A percentile compares a stretch with the other conserved stretches of the same genome.
phyloP scores from a whole-genome alignment of 1,140 invertebrate genomes.

The Pomacea maculata region DNA sequence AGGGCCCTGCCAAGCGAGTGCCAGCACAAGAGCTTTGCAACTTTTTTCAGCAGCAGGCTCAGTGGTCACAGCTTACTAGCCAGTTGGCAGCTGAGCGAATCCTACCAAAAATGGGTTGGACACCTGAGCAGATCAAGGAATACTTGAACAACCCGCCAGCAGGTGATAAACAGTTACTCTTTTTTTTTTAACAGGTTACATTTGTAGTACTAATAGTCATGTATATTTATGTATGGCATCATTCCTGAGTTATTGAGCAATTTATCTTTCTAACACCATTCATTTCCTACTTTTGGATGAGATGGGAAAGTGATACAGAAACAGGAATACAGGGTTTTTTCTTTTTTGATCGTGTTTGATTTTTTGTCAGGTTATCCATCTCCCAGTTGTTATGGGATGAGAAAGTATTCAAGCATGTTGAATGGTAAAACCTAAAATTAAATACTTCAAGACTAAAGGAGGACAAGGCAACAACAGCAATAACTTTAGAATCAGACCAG shows the following conservation, averaged over 20 bases:
- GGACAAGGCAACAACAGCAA: too few relatives aligned
- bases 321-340: too few relatives aligned
- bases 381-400: too few relatives aligned
- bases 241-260: neutral
- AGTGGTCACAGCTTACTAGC: slow-evolving; percentile 75
- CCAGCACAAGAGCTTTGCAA: slow-evolving; percentile 76
- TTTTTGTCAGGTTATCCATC: too few relatives aligned
- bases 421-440: too few relatives aligned
- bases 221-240: neutral
- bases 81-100: slow-evolving; percentile 66
- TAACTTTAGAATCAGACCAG: too few relatives aligned
- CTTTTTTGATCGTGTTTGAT: too few relatives aligned
- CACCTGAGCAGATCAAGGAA: slow-evolving; percentile 77
- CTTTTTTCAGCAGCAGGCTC: slow-evolving; percentile 57
- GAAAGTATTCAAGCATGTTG: too few relatives aligned
- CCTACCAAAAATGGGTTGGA: slow-evolving; percentile 58
- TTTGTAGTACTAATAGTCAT: neutral
- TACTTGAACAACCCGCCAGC: slow-evolving; percentile 89
- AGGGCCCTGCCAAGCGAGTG: slow-evolving; percentile 73
- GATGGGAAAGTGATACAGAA: too few relatives aligned
- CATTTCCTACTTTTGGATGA: too few relatives aligned
- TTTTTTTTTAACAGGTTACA: neutral
- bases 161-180: slow-evolving; percentile 69
- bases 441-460: too few relatives aligned
- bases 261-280: neutral